Evolutionary conservation across 2,888 invertebrate genomes (phyloP).

Genomic region (Rhagonycha fulva): DNA sequence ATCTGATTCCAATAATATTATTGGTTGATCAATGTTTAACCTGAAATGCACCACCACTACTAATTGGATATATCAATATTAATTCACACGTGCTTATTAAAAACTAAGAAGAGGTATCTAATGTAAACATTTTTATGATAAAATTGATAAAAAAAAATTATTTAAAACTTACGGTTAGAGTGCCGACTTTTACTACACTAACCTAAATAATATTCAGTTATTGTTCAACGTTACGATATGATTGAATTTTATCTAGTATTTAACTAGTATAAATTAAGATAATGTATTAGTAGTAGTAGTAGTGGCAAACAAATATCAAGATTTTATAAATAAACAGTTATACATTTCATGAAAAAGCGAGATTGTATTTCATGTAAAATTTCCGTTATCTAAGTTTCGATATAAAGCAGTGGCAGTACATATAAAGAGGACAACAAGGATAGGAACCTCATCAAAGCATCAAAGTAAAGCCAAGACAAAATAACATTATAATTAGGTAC

Average conservation of each 20-base stretch:
- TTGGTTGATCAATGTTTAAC: too few species aligned
- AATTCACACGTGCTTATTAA: not conserved
- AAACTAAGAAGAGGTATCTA: not conserved
- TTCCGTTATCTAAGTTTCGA: not conserved
- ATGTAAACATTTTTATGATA: not conserved
- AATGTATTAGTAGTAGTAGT: not conserved
- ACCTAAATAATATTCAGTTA: not conserved
- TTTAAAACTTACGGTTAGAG: not conserved
- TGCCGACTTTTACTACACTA: not conserved
- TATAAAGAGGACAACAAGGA: too few species aligned
- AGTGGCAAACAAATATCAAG: not conserved
- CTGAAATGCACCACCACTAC: too few species aligned
- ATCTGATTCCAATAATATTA: too few species aligned
- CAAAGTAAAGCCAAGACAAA: too few species aligned
- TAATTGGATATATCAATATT: not conserved
- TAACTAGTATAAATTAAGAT: not conserved
- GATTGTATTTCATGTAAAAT: not conserved
- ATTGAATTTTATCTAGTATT: not conserved
- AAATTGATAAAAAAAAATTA: not conserved
- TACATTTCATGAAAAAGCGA: not conserved
- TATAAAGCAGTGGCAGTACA: not conserved
- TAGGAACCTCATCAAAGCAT: too few species aligned
- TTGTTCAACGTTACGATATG: not conserved
- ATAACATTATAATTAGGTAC: too few species aligned
- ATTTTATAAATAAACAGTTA: too few species aligned